Base-by-base conservation (phyloP, 2,113 vertebrate genomes). In the Glaucidium brasilianum region DNA sequence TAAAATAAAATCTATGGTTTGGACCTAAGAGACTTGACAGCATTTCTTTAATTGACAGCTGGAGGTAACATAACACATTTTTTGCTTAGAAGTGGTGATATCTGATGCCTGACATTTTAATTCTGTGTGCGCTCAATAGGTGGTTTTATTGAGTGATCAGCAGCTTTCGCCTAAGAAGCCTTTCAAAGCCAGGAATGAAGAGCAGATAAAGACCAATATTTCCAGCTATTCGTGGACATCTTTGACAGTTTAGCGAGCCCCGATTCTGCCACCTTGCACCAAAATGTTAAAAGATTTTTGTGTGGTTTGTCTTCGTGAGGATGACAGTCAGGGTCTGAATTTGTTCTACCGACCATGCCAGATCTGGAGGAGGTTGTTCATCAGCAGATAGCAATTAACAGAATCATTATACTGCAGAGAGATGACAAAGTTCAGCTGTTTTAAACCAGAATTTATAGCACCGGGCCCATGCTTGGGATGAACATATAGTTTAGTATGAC, bases 271-370 rank as follows among this genome's bases (percentile, higher is more conserved):
- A 87, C 50, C 66, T 71, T 62, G 41, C 62, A 82, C 68, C n/a
- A 62, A 95, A 92, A 88, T 25, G 13, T 85, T n/a, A 76, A 79
- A 6, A 74, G 66, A 77, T 58, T 83, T 89, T 82, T 92, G 50
- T 87, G 66, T 32, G 50, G 69, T 76, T 95, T 97, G 87, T 91
- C 92, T 96, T 95, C 95, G 66, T 59, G 74, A 90, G 45, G 81
- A 85, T 89, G 87, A 85, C 74, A 85, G 41, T 75, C 77, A 87
- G 86, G 2, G 1, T 59, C 90, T 55, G 39, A 82, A 66, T 76
- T 85, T 79, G 35, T 77, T 73, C 82, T 66, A 71, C 37, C 12
- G 19, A 41, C 58, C 58, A 41, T 52, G 53, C 35, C 34, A 86
- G 64, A 84, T 60, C 85, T 81, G 79, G 10, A 1, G 39, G 55